Evolutionary conservation across 2,113 vertebrate species (phyloP).

Genomic region (Scopus umbretta): DNA sequence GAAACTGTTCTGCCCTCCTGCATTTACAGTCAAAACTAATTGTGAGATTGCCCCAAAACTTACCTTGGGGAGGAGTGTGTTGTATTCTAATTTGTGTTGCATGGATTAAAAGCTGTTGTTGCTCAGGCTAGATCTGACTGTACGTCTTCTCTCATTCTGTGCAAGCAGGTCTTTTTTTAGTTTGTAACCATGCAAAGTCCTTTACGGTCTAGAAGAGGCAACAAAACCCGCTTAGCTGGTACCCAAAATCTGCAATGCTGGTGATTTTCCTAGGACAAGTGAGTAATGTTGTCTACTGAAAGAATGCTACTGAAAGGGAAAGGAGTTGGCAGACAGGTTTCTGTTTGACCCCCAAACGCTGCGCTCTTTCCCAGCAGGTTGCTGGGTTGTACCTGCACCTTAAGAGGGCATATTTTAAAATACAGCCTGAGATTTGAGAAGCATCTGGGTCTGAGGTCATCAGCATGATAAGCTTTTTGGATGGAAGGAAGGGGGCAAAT

Average conservation of each 20-base stretch:
- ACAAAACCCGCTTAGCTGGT: not conserved
- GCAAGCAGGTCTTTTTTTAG: not conserved
- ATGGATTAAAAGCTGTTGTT: not conserved
- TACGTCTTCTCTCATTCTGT: not conserved
- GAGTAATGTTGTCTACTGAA: not conserved
- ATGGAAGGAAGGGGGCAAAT: slow-evolving; percentile 5
- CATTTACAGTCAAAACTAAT: not conserved
- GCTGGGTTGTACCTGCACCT: not conserved
- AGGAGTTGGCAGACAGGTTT: not conserved
- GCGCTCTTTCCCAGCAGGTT: not conserved
- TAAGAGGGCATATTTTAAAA: not conserved
- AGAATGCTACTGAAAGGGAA: not conserved
- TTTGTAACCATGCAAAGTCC: not conserved
- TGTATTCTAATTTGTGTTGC: not conserved
- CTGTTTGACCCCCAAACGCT: not conserved
- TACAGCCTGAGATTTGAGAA: not conserved
- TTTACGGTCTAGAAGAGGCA: not conserved
- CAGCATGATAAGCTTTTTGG: not conserved
- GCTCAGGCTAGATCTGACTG: not conserved
- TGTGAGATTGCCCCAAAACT: not conserved
- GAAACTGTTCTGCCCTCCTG: not conserved
- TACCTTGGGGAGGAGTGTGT: not conserved
- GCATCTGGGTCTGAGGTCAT: not conserved
- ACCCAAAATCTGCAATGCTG: not conserved
- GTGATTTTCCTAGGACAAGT: not conserved